Conservation (phyloP, 2,888 invertebrate genomes). For the Nomada flava region DNA sequence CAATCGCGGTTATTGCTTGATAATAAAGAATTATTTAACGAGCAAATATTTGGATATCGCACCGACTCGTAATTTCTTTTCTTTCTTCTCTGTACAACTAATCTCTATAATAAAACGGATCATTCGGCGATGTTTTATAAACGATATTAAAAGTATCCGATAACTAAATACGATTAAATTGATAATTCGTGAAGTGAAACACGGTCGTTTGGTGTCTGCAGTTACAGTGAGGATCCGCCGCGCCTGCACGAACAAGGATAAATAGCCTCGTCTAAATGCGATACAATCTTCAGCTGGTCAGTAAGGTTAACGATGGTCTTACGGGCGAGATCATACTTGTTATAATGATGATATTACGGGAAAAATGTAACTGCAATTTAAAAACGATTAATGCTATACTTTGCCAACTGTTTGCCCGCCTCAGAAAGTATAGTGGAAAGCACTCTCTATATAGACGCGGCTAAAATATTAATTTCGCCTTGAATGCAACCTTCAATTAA, state of each 20-base stretch:
- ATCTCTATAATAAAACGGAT: no score
- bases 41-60: constrained; percentile 23
- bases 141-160: neutral
- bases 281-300: constrained; percentile 15
- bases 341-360: neutral
- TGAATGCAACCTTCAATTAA: neutral
- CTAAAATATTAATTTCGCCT: neutral
- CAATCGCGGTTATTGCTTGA: constrained; percentile 4
- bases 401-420: neutral
- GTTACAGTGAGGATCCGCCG: neutral
- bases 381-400: neutral
- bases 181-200: neutral
- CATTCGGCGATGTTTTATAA: neutral
- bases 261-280: constrained; percentile 20
- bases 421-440: constrained; percentile 1
- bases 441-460: neutral
- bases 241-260: neutral
- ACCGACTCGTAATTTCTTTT: neutral
- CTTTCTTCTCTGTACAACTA: neutral
- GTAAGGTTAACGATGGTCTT: constrained; percentile 28
- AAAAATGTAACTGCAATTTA: neutral
- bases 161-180: neutral
- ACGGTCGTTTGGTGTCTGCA: neutral
- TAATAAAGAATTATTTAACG: constrained; percentile 15
- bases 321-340: neutral